Conservation (phyloP, 2,888 invertebrate genomes). For the Uropetala carovei region DNA sequence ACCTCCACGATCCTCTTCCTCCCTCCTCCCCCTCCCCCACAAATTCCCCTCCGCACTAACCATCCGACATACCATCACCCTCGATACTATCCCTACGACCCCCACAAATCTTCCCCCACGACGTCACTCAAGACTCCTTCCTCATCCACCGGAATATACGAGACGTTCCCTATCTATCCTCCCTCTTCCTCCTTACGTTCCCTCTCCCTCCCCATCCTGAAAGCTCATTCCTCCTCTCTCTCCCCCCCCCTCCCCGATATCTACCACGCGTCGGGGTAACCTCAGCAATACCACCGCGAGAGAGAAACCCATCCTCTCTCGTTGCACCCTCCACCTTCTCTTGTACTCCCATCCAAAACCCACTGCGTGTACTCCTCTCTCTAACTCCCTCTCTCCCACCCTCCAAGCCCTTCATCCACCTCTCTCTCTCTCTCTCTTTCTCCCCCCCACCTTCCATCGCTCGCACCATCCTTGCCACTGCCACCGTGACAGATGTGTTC, state of each 20-base stretch:
- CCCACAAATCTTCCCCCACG: constrained; percentile 15
- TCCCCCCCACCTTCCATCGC: neutral
- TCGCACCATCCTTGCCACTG: neutral
- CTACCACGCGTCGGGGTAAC: constrained; percentile 17
- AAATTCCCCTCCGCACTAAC: too few species aligned
- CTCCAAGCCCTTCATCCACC: neutral
- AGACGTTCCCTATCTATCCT: neutral
- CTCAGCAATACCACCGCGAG: constrained; percentile 32
- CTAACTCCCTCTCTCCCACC: neutral
- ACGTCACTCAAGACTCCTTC: constrained; percentile 9
- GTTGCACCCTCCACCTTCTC: neutral
- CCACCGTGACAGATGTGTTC: constrained; percentile 37
- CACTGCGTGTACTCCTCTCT: neutral
- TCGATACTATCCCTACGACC: neutral
- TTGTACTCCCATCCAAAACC: neutral
- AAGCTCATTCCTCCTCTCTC: neutral
- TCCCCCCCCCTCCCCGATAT: neutral
- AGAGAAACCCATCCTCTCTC: neutral
- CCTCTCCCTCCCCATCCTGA: neutral
- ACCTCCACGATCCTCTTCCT: neutral
- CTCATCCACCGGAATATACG: constrained; percentile 12
- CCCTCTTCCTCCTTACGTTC: neutral
- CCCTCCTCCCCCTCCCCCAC: too few species aligned
- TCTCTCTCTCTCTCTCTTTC: too few species aligned
- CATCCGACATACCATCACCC: neutral